A percentile compares a stretch with the other conserved stretches of the same genome.
These are phyloP conservation scores for Phalera bucephala DNA, from an alignment of 2,888 invertebrate genomes.

Conservation along the genomic window DNA sequence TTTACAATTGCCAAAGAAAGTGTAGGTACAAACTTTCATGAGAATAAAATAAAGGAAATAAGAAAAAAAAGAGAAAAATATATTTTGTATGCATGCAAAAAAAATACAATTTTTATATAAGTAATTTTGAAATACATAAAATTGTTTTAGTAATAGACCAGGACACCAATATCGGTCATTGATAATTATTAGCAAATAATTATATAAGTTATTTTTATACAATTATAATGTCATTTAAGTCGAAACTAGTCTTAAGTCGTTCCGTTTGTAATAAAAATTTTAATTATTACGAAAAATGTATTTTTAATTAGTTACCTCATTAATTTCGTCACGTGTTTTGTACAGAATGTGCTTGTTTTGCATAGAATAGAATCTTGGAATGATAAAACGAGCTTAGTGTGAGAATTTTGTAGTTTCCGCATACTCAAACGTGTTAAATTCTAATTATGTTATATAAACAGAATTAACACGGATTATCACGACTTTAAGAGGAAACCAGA, in stretches of 20 bases:
- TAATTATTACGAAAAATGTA: slow-evolving; percentile 23
- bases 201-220: slow-evolving; percentile 51
- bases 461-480: too few relatives aligned
- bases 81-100: slow-evolving; percentile 70
- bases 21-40: slow-evolving; percentile 62
- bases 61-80: slow-evolving; percentile 38
- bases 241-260: slow-evolving; percentile 72
- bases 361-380: not conserved
- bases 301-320: slow-evolving; percentile 23
- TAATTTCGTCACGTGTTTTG: not conserved
- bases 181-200: slow-evolving; percentile 32
- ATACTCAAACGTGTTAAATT: not conserved
- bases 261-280: slow-evolving; percentile 63
- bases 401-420: not conserved
- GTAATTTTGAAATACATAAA: slow-evolving; percentile 22
- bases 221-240: slow-evolving; percentile 44
- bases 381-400: not conserved
- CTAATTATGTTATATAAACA: not conserved
- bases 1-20: slow-evolving; percentile 72
- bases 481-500: too few relatives aligned
- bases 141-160: too few relatives aligned
- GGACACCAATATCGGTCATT: slow-evolving; percentile 23
- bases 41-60: slow-evolving; percentile 33
- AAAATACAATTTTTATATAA: slow-evolving; percentile 36
- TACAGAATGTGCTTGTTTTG: slow-evolving; percentile 4